Evolutionary conservation across 2,888 invertebrate genomes (phyloP).

Genomic region (Chymomyza procnemis): DNA sequence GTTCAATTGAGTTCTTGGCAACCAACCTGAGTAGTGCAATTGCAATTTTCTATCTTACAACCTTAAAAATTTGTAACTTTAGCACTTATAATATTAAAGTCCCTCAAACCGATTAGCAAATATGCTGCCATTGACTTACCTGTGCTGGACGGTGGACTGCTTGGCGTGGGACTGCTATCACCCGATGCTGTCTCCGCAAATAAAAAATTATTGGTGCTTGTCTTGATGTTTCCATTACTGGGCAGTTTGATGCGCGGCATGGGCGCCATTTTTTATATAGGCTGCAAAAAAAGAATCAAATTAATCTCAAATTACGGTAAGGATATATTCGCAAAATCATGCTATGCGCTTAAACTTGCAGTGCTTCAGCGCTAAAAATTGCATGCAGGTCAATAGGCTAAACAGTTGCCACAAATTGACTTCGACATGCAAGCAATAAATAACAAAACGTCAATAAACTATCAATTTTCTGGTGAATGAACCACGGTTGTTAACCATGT

Average conservation of each 20-base stretch:
- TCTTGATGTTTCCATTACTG: slow-evolving; percentile 47
- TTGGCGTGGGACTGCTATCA: slow-evolving; percentile 77
- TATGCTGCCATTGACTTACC: slow-evolving; percentile 50
- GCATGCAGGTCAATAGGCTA: slow-evolving; percentile 55
- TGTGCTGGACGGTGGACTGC: slow-evolving; percentile 78
- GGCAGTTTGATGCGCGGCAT: slow-evolving; percentile 70
- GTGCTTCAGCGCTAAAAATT: slow-evolving; percentile 7
- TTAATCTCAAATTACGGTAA: neutral
- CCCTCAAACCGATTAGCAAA: too few relatives aligned
- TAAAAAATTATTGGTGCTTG: slow-evolving; percentile 54
- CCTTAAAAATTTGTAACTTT: too few relatives aligned
- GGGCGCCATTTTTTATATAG: slow-evolving; percentile 68
- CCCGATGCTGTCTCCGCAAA: slow-evolving; percentile 72
- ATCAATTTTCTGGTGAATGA: slow-evolving; percentile 24
- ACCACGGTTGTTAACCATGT: neutral
- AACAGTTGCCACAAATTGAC: slow-evolving; percentile 15
- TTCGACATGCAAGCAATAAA: slow-evolving; percentile 41
- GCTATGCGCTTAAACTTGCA: neutral
- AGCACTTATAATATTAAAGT: too few relatives aligned
- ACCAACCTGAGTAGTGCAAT: too few relatives aligned
- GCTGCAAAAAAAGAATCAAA: slow-evolving; percentile 1
- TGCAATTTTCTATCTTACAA: too few relatives aligned
- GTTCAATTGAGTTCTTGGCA: too few relatives aligned
- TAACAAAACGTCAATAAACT: slow-evolving; percentile 25
- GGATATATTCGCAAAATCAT: neutral